Conservation (phyloP, 2,888 invertebrate species). For the Tanytarsus gracilentus region DNA sequence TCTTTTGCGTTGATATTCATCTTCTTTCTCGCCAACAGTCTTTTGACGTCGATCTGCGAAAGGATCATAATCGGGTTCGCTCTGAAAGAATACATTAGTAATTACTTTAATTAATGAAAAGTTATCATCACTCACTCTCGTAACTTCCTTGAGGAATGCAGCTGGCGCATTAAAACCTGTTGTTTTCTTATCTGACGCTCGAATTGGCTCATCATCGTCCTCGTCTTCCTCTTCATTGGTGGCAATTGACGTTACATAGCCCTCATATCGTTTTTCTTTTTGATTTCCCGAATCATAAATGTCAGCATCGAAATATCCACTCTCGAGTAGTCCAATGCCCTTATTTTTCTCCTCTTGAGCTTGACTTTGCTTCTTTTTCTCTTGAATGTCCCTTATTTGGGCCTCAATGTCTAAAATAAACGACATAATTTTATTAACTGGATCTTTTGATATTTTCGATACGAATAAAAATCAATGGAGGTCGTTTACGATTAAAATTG, state of each 20-base stretch:
- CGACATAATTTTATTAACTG: conserved; percentile 25
- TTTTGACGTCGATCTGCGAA: conserved; percentile 85
- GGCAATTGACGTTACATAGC: conserved; percentile 93
- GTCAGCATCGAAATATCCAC: conserved; percentile 83
- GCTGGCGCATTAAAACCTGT: conserved; percentile 78
- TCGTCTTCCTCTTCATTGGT: conserved; percentile 94
- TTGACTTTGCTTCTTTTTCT: conserved; percentile 71
- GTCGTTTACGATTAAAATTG: conserved; percentile 31
- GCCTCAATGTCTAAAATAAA: conserved; percentile 78
- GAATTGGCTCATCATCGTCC: conserved; percentile 61
- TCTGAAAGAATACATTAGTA: conserved; percentile 12
- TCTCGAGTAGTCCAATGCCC: conserved; percentile 79
- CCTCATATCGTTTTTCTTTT: conserved; percentile 76
- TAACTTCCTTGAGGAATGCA: conserved; percentile 80
- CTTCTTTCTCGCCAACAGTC: conserved; percentile 92
- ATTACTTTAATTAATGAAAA: not conserved
- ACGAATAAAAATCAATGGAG: not conserved
- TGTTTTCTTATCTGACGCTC: conserved; percentile 62
- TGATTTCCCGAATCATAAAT: conserved; percentile 72
- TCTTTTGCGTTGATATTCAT: conserved; percentile 88
- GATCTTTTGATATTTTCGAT: not conserved
- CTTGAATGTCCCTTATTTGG: conserved; percentile 83
- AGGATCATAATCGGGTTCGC: conserved; percentile 63
- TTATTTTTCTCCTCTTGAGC: conserved; percentile 52
- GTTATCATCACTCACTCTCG: conserved; percentile 53